phyloP scores from a whole-genome alignment of 2,797 vertebrate genomes.

The Periparus ater region DNA sequence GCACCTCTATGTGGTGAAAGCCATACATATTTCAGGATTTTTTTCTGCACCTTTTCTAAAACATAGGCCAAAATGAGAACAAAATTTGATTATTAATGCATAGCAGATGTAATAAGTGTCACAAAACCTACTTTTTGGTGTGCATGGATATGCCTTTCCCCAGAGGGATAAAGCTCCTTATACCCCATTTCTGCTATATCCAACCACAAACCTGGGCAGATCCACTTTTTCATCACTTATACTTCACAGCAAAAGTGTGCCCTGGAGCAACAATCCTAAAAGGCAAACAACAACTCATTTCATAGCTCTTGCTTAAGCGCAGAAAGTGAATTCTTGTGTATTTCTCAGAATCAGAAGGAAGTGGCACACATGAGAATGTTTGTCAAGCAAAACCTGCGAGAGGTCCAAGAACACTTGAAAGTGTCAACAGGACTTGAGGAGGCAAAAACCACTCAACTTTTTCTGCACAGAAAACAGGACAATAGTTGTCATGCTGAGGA shows the following conservation, averaged over 20 bases:
- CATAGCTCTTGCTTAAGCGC: background rate
- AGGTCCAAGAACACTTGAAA: background rate
- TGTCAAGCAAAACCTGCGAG: background rate
- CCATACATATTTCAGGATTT: background rate
- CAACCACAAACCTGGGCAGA: conserved; percentile 2
- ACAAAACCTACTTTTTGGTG: background rate
- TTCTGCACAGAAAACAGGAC: background rate
- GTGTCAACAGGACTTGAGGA: background rate
- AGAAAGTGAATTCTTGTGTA: background rate
- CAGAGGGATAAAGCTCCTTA: background rate
- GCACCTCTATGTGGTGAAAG: background rate
- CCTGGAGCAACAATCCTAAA: conserved; percentile 16
- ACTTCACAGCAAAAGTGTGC: conserved; percentile 1
- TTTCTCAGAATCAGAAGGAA: conserved; percentile 19
- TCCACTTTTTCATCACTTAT: conserved; percentile 28
- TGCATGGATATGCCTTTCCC: background rate
- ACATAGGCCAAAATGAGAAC: background rate
- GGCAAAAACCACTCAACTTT: background rate
- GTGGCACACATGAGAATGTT: background rate
- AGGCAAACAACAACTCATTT: conserved; percentile 38
- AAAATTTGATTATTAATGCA: background rate
- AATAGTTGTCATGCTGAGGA: background rate
- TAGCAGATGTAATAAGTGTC: background rate
- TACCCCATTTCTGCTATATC: background rate
- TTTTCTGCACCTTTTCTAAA: background rate